Conservation (phyloP, 53 echinoderm and acorn worm species). For the Paelopatides confundens region DNA sequence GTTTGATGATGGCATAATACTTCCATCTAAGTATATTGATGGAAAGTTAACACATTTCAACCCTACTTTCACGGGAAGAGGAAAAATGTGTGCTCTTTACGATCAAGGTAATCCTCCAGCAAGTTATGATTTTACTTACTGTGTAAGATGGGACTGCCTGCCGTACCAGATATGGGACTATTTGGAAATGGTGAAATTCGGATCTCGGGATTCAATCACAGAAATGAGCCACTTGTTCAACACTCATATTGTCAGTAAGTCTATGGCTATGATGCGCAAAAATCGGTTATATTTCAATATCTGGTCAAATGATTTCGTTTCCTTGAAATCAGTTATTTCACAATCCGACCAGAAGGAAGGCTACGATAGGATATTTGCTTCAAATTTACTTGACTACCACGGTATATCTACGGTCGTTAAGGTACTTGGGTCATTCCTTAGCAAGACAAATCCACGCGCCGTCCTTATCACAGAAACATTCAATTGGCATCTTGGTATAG, state of each 20-base stretch:
- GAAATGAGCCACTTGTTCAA: constrained; percentile 18
- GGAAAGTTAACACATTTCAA: neutral
- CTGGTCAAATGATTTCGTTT: neutral
- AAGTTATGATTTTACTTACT: neutral
- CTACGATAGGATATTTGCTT: constrained; percentile 14
- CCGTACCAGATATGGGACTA: constrained; percentile 49
- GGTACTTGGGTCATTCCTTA: neutral
- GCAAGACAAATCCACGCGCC: neutral
- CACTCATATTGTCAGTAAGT: neutral
- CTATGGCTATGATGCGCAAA: constrained; percentile 1
- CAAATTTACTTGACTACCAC: neutral
- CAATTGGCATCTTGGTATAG: neutral
- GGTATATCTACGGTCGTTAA: neutral
- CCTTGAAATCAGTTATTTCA: neutral
- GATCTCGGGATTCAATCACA: neutral
- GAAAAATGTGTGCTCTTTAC: neutral
- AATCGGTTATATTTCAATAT: neutral
- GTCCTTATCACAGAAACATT: constrained; percentile 5
- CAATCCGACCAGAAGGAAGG: neutral
- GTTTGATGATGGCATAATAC: constrained; percentile 13
- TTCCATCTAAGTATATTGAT: neutral
- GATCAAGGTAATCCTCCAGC: neutral
- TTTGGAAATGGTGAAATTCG: neutral
- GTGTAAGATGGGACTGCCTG: neutral
- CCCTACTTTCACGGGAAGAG: constrained; percentile 9